Conservation (phyloP, 1,140 invertebrate species). For the Dryas iulia region DNA sequence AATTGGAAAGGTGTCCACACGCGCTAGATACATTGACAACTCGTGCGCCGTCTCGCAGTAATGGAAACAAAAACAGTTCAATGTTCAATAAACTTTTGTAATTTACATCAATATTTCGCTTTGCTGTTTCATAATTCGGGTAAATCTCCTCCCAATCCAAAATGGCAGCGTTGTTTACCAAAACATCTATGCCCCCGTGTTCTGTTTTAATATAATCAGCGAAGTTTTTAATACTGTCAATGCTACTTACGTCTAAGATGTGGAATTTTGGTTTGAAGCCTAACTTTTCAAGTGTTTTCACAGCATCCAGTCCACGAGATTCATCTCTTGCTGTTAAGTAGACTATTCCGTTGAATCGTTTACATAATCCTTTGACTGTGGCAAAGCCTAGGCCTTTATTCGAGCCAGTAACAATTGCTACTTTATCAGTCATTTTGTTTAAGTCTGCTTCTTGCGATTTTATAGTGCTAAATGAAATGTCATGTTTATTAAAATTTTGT, state of each 20-base stretch:
- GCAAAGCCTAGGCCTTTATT: slow-evolving; percentile 87
- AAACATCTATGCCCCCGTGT: slow-evolving; percentile 88
- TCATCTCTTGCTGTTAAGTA: slow-evolving; percentile 84
- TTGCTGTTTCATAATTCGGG: slow-evolving; percentile 85
- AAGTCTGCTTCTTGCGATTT: background rate
- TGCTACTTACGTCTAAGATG: slow-evolving; percentile 84
- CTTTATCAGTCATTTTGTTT: slow-evolving; percentile 54
- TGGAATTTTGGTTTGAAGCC: slow-evolving; percentile 83
- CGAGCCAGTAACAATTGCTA: slow-evolving; percentile 60
- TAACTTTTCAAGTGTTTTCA: slow-evolving; percentile 78
- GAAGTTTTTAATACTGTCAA: slow-evolving; percentile 82
- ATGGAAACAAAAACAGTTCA: slow-evolving; percentile 85
- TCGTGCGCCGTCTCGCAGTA: slow-evolving; percentile 85
- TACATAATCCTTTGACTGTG: slow-evolving; percentile 84
- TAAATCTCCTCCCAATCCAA: slow-evolving; percentile 84
- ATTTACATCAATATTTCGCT: slow-evolving; percentile 85
- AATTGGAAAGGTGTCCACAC: slow-evolving; percentile 82
- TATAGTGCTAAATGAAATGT: background rate
- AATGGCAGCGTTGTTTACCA: slow-evolving; percentile 93
- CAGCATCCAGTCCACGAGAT: slow-evolving; percentile 80
- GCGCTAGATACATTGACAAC: slow-evolving; percentile 89
- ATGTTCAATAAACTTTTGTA: slow-evolving; percentile 84
- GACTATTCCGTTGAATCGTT: slow-evolving; percentile 83
- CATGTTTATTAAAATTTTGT: background rate
- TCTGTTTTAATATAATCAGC: slow-evolving; percentile 82